phyloP scores from a whole-genome alignment of 1,140 invertebrate genomes.

The Trichoplusia ni region DNA sequence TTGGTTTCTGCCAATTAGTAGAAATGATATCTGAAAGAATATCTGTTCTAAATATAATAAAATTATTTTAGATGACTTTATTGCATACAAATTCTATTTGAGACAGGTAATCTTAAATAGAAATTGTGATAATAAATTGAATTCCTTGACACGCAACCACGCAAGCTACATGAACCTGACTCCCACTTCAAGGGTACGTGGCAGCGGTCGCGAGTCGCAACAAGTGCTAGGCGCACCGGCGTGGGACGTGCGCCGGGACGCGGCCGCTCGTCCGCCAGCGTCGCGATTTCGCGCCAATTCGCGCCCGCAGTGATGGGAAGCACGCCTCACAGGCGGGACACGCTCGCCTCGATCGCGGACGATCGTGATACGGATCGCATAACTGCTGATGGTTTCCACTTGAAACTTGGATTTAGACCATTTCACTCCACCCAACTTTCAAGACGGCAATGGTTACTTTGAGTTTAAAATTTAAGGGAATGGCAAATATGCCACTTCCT shows the following conservation, averaged over 20 bases:
- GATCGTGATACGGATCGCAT: conserved; percentile 40
- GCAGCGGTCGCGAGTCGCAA: conserved; percentile 51
- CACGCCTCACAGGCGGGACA: conserved; percentile 66
- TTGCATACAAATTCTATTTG: too few relatives aligned
- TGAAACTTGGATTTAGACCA: not conserved
- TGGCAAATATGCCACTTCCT: not conserved
- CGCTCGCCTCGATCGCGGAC: conserved; percentile 42
- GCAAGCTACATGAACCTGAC: conserved; percentile 40
- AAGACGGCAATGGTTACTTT: conserved; percentile 8
- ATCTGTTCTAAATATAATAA: too few relatives aligned
- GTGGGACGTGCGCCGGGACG: conserved; percentile 56
- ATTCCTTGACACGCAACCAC: too few relatives aligned
- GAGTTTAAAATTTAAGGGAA: conserved; percentile 6
- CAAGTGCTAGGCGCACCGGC: conserved; percentile 65
- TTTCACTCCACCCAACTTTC: not conserved
- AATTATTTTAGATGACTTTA: too few relatives aligned
- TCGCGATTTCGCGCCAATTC: conserved; percentile 66
- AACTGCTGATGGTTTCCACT: conserved; percentile 37
- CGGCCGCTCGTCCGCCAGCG: conserved; percentile 41
- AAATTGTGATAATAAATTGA: too few relatives aligned
- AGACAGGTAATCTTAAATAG: too few relatives aligned
- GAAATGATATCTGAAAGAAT: too few relatives aligned
- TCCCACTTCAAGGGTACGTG: conserved; percentile 63
- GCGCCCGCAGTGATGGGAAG: conserved; percentile 69
- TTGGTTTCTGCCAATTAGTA: too few relatives aligned